A percentile compares a stretch with the other conserved stretches of the same genome.
These are phyloP conservation scores for Cantharis flavilabris DNA, from an alignment of 2,888 invertebrate genomes.

Conservation along the genomic window DNA sequence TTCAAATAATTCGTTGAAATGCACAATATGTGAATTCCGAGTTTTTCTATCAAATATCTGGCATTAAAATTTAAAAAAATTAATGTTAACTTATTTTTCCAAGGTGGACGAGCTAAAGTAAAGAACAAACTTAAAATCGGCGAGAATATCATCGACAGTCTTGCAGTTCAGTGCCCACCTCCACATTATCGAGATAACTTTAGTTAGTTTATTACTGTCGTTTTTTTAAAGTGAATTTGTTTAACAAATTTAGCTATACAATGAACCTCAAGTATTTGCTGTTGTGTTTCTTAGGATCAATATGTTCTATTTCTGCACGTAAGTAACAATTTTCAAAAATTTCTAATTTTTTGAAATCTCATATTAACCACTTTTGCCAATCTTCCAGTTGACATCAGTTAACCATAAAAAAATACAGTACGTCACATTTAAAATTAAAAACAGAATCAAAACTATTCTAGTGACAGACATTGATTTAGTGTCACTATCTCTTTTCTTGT, in stretches of 20 bases:
- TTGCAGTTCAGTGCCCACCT: not conserved
- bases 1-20: not conserved
- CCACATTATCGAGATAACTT: not conserved
- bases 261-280: not conserved
- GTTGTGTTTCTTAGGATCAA: not conserved
- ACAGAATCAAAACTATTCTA: too few species aligned
- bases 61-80: not conserved
- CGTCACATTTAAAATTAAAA: too few species aligned
- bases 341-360: not conserved
- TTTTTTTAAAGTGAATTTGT: not conserved
- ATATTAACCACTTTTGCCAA: not conserved
- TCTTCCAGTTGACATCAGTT: too few species aligned
- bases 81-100: not conserved
- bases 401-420: not conserved
- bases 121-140: not conserved
- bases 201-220: not conserved
- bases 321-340: not conserved
- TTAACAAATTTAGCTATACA: not conserved
- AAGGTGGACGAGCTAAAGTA: constrained; percentile 6
- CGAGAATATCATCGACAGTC: not conserved
- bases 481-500: too few species aligned
- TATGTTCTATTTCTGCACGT: constrained; percentile 3
- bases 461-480: too few species aligned
- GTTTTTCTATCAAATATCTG: not conserved
- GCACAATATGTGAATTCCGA: not conserved